Evolutionary conservation across 2,888 invertebrate genomes (phyloP).

Genomic region (Strigamia crassipes): DNA sequence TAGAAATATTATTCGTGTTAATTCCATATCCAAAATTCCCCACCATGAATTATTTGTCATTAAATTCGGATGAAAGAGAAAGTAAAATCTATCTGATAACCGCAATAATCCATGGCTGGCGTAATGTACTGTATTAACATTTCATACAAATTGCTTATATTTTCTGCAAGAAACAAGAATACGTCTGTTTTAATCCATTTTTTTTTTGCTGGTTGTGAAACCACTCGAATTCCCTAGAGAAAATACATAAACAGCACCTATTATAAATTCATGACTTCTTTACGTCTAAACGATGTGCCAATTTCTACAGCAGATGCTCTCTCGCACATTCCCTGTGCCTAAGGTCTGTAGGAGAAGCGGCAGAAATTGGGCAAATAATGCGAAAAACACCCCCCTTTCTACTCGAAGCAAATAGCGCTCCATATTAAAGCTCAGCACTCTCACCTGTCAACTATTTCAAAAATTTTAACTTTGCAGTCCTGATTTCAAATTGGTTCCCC

Average conservation of each 20-base stretch:
- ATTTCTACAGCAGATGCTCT: constrained; percentile 10
- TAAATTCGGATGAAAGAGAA: neutral
- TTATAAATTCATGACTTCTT: constrained; percentile 10
- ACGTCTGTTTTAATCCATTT: neutral
- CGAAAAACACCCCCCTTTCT: constrained; percentile 1
- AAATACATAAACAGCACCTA: constrained; percentile 3
- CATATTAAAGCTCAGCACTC: neutral
- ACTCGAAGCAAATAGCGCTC: neutral
- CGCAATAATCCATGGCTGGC: too few species aligned
- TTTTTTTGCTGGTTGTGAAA: neutral
- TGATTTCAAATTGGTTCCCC: neutral
- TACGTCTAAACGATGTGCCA: constrained; percentile 10
- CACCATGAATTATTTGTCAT: neutral
- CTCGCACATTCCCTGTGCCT: neutral
- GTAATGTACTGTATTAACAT: too few species aligned
- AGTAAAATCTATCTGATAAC: neutral
- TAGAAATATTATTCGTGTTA: neutral
- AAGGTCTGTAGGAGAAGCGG: neutral
- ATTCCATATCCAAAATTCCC: neutral
- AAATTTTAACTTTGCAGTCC: neutral
- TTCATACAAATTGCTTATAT: neutral
- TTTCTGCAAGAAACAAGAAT: neutral
- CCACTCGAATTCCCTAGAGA: constrained; percentile 3
- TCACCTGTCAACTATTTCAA: neutral
- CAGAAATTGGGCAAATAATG: neutral